Evolutionary conservation across 2,888 invertebrate genomes (phyloP).

Genomic region (Schrankia costaestrigalis): DNA sequence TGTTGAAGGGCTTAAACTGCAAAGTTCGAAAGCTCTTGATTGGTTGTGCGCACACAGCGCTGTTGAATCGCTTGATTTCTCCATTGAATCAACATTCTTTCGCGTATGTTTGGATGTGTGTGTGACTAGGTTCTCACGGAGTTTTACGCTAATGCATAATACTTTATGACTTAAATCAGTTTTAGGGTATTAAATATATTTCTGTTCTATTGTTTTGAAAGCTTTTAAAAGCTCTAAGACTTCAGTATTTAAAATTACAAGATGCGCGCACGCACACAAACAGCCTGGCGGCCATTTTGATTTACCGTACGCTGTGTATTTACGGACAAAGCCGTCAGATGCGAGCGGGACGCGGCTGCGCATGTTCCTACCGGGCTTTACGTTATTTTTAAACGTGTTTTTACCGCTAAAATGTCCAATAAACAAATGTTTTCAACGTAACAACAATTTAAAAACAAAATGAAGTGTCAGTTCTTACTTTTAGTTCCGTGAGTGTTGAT

Average conservation of each 20-base stretch:
- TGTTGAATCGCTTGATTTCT: constrained; percentile 76
- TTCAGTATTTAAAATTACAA: constrained; percentile 43
- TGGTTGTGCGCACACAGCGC: constrained; percentile 58
- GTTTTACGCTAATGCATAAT: constrained; percentile 27
- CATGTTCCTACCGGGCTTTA: constrained; percentile 68
- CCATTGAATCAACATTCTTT: constrained; percentile 80
- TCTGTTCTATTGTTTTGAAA: constrained; percentile 14
- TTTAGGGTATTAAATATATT: constrained; percentile 26
- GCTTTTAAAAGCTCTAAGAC: constrained; percentile 29
- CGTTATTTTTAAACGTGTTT: constrained; percentile 66
- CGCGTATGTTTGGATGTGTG: constrained; percentile 73
- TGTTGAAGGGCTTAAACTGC: constrained; percentile 42
- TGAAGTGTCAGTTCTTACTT: constrained; percentile 78
- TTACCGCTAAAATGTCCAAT: constrained; percentile 78
- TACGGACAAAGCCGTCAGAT: constrained; percentile 81
- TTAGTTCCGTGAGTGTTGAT: constrained; percentile 78
- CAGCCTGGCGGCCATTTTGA: constrained; percentile 75
- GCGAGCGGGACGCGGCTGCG: constrained; percentile 80
- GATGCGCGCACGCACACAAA: constrained; percentile 70
- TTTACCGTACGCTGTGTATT: constrained; percentile 78
- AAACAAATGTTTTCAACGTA: constrained; percentile 63
- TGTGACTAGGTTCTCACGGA: constrained; percentile 67
- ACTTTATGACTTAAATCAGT: constrained; percentile 55
- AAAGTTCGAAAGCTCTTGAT: constrained; percentile 67
- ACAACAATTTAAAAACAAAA: constrained; percentile 77